A percentile compares a stretch with the other conserved stretches of the same genome.
These are phyloP conservation scores for Gastracanthus pulcherrimus DNA, from an alignment of 2,888 invertebrate genomes.

Conservation along the genomic window DNA sequence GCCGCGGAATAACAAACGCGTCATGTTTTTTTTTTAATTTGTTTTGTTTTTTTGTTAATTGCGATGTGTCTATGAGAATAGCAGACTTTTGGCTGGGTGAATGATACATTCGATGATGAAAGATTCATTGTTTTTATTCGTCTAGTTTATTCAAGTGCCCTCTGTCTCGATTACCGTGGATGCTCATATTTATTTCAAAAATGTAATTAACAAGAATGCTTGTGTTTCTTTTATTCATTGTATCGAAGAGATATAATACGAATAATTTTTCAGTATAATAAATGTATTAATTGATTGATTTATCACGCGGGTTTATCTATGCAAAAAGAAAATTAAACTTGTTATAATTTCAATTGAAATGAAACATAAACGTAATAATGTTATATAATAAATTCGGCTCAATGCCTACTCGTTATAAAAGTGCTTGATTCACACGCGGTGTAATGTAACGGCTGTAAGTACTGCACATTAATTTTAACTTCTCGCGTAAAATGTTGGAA, in stretches of 20 bases:
- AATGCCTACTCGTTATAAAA: neutral
- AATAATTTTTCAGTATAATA: too few species aligned
- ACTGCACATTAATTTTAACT: constrained; percentile 19
- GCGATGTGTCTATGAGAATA: neutral
- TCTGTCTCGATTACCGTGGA: neutral
- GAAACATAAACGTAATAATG: neutral
- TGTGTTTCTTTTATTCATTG: neutral
- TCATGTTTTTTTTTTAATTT: too few species aligned
- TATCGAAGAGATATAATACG: too few species aligned
- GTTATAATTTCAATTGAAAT: neutral
- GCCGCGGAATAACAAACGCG: neutral
- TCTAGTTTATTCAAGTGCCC: neutral
- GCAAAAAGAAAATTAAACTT: neutral
- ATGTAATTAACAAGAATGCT: neutral
- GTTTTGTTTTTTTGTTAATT: constrained; percentile 3
- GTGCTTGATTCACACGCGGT: neutral
- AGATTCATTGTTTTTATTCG: neutral
- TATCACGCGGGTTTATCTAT: neutral
- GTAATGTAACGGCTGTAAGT: neutral
- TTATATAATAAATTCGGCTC: neutral
- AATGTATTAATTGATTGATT: too few species aligned
- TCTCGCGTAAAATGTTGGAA: constrained; percentile 12
- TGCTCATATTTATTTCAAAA: neutral
- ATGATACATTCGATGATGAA: neutral
- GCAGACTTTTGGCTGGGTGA: too few species aligned